Conservation (phyloP, 2,797 vertebrate genomes). For the Cetoscarus ocellatus region DNA sequence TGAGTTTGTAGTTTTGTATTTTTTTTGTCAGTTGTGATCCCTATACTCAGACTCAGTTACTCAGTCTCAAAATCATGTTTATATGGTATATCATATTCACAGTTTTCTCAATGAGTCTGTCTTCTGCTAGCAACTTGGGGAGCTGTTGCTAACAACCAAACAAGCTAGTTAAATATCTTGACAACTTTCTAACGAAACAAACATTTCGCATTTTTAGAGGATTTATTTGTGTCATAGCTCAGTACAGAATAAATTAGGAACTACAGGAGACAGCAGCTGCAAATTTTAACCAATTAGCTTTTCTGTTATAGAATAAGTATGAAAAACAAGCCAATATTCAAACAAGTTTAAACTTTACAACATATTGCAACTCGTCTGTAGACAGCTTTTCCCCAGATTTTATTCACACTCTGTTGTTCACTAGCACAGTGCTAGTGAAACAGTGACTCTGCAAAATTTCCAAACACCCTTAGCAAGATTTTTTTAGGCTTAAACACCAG, state of each 20-base stretch:
- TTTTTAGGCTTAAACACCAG: not conserved
- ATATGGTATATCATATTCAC: not conserved
- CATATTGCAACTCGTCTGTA: too few relatives aligned
- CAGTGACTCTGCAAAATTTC: not conserved
- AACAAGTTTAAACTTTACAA: too few relatives aligned
- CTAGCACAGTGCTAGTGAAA: not conserved
- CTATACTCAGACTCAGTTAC: too few relatives aligned
- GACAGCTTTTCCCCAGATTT: too few relatives aligned
- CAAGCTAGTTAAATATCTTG: not conserved
- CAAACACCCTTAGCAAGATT: conserved; percentile 8
- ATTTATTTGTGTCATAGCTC: not conserved
- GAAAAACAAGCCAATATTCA: not conserved
- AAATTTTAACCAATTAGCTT: not conserved
- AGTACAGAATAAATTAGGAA: not conserved
- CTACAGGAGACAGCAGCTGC: not conserved
- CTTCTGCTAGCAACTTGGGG: not conserved
- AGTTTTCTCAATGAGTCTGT: not conserved
- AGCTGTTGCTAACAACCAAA: not conserved
- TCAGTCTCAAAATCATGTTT: not conserved
- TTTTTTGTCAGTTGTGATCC: too few relatives aligned
- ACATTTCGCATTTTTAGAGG: not conserved
- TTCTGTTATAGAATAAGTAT: not conserved
- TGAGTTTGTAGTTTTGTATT: too few relatives aligned
- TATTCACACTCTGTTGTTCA: not conserved
- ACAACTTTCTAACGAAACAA: not conserved